Evolutionary conservation across 35 echinoderm and acorn worm species (phyloP).

Genomic region (Chiridota heheva): DNA sequence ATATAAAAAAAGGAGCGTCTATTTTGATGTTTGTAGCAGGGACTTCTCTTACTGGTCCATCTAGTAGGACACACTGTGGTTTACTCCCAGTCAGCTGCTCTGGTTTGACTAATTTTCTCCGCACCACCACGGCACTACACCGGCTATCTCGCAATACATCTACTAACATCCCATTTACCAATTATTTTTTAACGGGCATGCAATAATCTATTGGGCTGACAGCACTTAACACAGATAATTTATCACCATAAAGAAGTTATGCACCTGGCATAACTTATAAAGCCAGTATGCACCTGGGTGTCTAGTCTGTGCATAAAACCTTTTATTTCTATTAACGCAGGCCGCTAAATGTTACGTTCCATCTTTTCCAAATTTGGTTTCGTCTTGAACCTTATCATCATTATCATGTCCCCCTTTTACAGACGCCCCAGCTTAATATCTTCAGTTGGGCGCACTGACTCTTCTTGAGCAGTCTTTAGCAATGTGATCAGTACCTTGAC

Average conservation of each 20-base stretch:
- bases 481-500: neutral
- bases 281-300: neutral
- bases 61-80: conserved; percentile 47
- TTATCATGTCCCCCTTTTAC: too few relatives aligned
- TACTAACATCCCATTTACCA: neutral
- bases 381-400: too few relatives aligned
- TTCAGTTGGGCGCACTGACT: neutral
- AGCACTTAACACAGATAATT: conserved; percentile 31
- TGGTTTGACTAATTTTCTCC: neutral
- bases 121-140: conserved; percentile 45
- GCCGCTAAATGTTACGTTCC: too few relatives aligned
- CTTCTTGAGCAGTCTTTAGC: conserved; percentile 19
- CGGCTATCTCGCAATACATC: conserved; percentile 52
- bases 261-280: neutral
- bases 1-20: conserved; percentile 57
- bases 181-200: conserved; percentile 52
- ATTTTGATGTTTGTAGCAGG: conserved; percentile 46
- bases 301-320: neutral
- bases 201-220: neutral
- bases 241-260: conserved; percentile 8
- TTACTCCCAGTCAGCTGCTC: conserved; percentile 29
- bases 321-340: neutral
- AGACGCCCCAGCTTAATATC: neutral
- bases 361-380: too few relatives aligned
- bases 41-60: conserved; percentile 41